Evolutionary conservation across 92 coral and sea anemone species (phyloP), one percentile per base, ranked within the genome.

Genomic region (Palythoa grandiflora): DNA sequence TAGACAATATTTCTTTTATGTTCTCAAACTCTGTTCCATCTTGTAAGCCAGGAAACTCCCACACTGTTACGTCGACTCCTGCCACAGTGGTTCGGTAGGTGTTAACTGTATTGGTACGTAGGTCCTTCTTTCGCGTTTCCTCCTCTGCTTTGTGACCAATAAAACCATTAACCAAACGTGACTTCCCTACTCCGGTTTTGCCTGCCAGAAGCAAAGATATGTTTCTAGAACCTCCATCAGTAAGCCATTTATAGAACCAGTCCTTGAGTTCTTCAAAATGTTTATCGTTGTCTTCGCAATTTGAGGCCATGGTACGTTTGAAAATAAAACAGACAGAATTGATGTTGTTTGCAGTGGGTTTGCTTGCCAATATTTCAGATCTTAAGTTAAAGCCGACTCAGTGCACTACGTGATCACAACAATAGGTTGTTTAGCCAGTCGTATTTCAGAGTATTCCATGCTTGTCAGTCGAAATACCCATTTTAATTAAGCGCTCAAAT

Each of bases 111-210:
- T 6, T 28, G 5, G 92, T 83, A 19, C 83, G 52, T 3, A 70
- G 8, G 14, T 50, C 36, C 21, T 40, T 48, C 76, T 14, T 20
- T 13, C 37, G 68, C 2, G 91, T 83, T 83, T 87, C 93, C 0
- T 5, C n/a, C 11, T 89, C 86, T 5, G 88, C 91, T 4, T 28
- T 6, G 44, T 12, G 40, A 2, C 93, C 91, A 48, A 91, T 39
- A 0, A 91, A 83, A 44, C 85, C 54, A 52, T 91, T 91, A 1
- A 88, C 93, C 11, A 91, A 77, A 3, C 68, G 77, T 16, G 91
- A 88, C 53, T 91, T 91, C 2, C 91, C 93, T 1, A 91, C 93
- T 38, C 91, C 91, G 38, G 87, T 91, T 48, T 91, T 91, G 16
- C 93, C 93, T 2, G 91, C 40, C 11, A 91, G 47, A 3, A 91